Conservation (phyloP, 2,888 invertebrate species). For the Petrolisthes manimaculis region DNA sequence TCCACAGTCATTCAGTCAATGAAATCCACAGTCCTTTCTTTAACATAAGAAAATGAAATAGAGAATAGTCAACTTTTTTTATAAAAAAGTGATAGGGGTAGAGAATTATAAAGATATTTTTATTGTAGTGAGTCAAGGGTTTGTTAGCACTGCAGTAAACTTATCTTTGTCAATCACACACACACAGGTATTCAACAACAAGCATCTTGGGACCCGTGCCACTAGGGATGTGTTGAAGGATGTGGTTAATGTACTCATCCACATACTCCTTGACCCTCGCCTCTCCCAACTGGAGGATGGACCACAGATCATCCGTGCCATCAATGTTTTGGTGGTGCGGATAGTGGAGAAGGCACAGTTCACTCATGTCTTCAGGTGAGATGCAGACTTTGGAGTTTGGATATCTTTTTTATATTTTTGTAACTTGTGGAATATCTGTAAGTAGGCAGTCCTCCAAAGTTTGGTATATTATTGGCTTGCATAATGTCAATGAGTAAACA, state of each 20-base stretch:
- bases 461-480: too few species aligned
- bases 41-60: not conserved
- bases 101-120: not conserved
- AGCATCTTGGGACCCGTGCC: conserved; percentile 77
- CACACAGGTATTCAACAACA: conserved; percentile 75
- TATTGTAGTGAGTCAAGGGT: too few species aligned
- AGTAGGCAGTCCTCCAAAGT: too few species aligned
- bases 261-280: conserved; percentile 79
- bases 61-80: not conserved
- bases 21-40: too few species aligned
- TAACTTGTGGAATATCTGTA: conserved; percentile 75
- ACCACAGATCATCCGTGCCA: conserved; percentile 78
- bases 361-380: conserved; percentile 78
- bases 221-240: conserved; percentile 79
- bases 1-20: too few species aligned
- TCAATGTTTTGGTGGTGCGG: conserved; percentile 82
- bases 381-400: not conserved
- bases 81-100: not conserved
- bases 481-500: too few species aligned
- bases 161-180: not conserved
- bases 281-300: conserved; percentile 76
- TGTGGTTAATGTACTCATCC: conserved; percentile 80
- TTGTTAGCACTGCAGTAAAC: not conserved
- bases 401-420: conserved; percentile 70
- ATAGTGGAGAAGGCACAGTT: conserved; percentile 80